These are phyloP conservation scores for Microplitis deprimator DNA, from an alignment of 2,888 invertebrate genomes.

Conservation along the genomic window DNA sequence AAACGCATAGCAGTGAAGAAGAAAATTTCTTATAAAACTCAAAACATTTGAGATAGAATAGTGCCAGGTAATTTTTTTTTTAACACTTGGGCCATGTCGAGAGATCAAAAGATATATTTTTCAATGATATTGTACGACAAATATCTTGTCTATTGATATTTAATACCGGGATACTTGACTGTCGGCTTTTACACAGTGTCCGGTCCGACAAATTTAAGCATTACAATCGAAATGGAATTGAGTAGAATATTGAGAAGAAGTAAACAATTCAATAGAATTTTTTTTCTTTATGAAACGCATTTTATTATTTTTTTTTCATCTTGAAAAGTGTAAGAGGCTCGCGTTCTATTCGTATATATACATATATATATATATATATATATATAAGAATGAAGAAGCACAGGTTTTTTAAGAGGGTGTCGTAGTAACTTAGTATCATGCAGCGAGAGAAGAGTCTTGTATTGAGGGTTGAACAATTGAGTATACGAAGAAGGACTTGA, in stretches of 20 bases:
- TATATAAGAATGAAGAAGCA: background rate
- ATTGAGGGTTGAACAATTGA: slow-evolving; percentile 61
- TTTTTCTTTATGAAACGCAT: background rate
- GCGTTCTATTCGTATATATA: background rate
- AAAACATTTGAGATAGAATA: background rate
- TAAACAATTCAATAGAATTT: background rate
- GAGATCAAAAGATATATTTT: background rate
- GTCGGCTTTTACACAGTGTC: background rate
- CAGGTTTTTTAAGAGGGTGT: slow-evolving; percentile 5
- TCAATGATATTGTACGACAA: slow-evolving; percentile 14
- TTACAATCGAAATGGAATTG: background rate
- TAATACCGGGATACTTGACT: background rate
- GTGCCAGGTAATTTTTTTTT: background rate
- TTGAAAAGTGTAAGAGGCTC: no score
- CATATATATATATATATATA: no score
- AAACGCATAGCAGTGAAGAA: background rate
- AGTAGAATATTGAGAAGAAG: background rate
- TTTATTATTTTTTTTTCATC: background rate
- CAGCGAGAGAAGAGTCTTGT: slow-evolving; percentile 49
- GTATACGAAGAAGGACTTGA: slow-evolving; percentile 56
- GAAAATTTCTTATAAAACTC: background rate
- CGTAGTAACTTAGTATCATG: slow-evolving; percentile 2
- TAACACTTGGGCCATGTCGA: background rate
- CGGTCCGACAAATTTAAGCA: background rate
- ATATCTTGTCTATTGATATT: background rate